Evolutionary conservation across 1,140 invertebrate genomes (phyloP).

Genomic region (Oncopodura yosiiana): DNA sequence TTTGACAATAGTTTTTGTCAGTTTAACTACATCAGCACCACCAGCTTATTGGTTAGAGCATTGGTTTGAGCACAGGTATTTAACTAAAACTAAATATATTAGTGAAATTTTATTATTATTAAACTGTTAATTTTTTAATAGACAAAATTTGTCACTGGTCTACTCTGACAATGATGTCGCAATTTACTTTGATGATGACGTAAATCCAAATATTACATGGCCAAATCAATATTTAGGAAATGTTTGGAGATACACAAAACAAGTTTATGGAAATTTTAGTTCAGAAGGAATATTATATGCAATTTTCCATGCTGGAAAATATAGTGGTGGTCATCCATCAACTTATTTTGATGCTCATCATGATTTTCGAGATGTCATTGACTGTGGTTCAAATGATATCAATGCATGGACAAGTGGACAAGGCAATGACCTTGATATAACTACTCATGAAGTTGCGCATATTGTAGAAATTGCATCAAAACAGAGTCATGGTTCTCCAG

Average conservation of each 20-base stretch:
- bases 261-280: constrained; percentile 24
- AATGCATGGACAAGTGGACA: constrained; percentile 18
- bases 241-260: constrained; percentile 22
- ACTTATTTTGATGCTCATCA: constrained; percentile 20
- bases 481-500: constrained; percentile 21
- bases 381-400: constrained; percentile 7
- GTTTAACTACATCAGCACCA: too few relatives aligned
- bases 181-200: constrained; percentile 24
- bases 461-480: constrained; percentile 27
- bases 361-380: constrained; percentile 19
- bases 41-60: constrained; percentile 16
- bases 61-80: constrained; percentile 26
- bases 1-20: too few relatives aligned
- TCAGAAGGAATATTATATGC: constrained; percentile 14
- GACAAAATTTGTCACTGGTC: constrained; percentile 20
- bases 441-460: constrained; percentile 30
- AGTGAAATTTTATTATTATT: too few relatives aligned
- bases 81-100: too few relatives aligned
- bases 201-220: constrained; percentile 12
- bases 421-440: constrained; percentile 22
- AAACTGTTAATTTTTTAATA: too few relatives aligned
- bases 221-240: constrained; percentile 8
- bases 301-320: constrained; percentile 28
- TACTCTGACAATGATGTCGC: constrained; percentile 15
- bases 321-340: constrained; percentile 22